These are phyloP conservation scores for Noctilio leporinus DNA, from an alignment of 2,113 vertebrate genomes.

Conservation along the genomic window DNA sequence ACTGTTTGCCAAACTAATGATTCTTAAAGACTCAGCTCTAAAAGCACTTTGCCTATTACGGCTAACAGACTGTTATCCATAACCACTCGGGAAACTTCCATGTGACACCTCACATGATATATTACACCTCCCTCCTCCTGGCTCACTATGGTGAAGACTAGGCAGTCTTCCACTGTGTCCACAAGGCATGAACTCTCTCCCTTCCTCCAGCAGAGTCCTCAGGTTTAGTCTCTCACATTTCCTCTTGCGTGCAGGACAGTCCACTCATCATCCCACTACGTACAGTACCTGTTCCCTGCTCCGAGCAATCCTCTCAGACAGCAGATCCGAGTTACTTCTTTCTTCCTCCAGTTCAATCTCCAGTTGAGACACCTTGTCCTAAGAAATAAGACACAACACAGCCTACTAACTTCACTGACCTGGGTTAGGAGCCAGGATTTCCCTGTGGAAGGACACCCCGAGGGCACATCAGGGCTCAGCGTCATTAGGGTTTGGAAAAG, in stretches of 20 bases:
- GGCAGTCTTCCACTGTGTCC: neutral
- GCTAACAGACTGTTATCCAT: neutral
- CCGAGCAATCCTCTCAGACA: conserved; percentile 90
- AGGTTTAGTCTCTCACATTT: rapidly evolving
- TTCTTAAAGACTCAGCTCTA: neutral
- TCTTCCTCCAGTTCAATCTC: conserved; percentile 95
- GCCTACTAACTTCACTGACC: neutral
- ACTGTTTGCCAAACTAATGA: neutral
- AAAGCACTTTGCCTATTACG: neutral
- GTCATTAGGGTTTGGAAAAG: rapidly evolving
- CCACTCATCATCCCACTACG: rapidly evolving
- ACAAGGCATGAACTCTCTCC: neutral
- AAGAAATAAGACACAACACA: conserved; percentile 40
- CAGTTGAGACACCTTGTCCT: conserved; percentile 91
- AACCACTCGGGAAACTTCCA: neutral
- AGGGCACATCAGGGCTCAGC: neutral
- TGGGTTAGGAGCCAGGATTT: neutral
- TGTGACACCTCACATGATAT: neutral
- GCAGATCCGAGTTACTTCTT: conserved; percentile 88
- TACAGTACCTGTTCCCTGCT: conserved; percentile 91
- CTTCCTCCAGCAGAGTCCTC: neutral
- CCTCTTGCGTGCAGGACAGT: neutral
- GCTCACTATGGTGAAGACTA: neutral
- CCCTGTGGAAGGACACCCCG: neutral
- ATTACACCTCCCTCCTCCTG: neutral